Base-by-base conservation (phyloP, 1,140 invertebrate species). In the Triops longicaudatus region DNA sequence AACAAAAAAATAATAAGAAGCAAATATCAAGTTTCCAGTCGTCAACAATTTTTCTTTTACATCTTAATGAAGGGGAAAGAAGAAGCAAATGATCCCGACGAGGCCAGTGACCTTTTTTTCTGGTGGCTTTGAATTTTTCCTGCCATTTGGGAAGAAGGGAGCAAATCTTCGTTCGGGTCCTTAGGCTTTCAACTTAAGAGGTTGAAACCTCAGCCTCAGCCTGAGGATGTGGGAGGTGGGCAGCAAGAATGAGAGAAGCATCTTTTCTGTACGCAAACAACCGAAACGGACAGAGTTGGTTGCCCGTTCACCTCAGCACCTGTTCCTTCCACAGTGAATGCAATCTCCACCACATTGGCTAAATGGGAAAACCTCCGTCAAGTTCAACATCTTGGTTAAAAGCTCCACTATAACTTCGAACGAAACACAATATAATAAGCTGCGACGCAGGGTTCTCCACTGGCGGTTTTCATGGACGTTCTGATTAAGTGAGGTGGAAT, bases 201-300 rank as follows among this genome's bases (percentile, higher is more conserved):
- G 14, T 63, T 22, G 10, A 63, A 63, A 63, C 17, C 50, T n/a
- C 14, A 63, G 22, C 50, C 50, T 63, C 10, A 63, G 50, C 50
- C 50, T 63, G 50, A 17, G 50, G 50, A 63, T n/a, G 22, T 17
- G 22, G 50, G 50, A 63, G 50, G 22, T 63, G 22, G 50, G 14
- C 22, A 22, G 44, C 12, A 50, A 22, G 50, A 63, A 63, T 17
- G 14, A 63, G 50, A 22, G 22, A 22, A 63, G 50, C 50, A 63
- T 63, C 50, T 63, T 63, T 63, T 63, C 50, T 63, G 50, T 63
- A 22, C 50, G 50, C 50, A 63, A 63, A 63, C 50, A 63, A 63
- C 50, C 50, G 14, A 10, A 14, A 63, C 50, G 50, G 50, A 63
- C 17, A 22, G 50, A 63, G 50, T 63, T 63, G 50, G 50, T 63